Conservation (phyloP, 1,140 invertebrate genomes). For the Formica selysi region DNA sequence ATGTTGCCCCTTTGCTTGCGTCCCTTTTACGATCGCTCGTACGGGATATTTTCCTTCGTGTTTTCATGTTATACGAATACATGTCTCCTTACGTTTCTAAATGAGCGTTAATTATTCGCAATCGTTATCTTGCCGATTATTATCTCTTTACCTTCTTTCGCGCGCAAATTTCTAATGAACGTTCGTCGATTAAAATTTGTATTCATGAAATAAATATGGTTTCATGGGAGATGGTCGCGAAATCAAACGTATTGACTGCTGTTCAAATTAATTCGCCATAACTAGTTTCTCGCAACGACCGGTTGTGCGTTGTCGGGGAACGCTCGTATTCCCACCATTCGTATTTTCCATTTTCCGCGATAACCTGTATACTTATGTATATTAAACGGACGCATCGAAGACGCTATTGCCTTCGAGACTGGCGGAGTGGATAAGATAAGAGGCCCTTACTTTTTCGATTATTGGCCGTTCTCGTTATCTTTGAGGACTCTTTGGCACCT, state of each 20-base stretch:
- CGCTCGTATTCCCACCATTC: constrained; percentile 11
- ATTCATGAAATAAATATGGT: constrained; percentile 42
- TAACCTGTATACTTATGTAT: constrained; percentile 41
- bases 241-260: background rate
- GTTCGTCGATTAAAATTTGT: background rate
- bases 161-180: background rate
- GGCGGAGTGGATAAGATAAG: constrained; percentile 53
- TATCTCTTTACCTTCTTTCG: background rate
- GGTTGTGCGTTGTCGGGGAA: constrained; percentile 11
- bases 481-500: constrained; percentile 65
- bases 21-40: constrained; percentile 53
- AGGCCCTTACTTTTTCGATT: constrained; percentile 44
- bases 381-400: constrained; percentile 47
- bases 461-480: constrained; percentile 43
- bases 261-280: constrained; percentile 39
- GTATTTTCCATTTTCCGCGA: constrained; percentile 15
- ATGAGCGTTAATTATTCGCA: constrained; percentile 11
- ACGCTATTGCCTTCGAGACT: constrained; percentile 18
- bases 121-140: background rate
- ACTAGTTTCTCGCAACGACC: constrained; percentile 23
- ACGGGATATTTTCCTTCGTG: background rate
- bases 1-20: background rate
- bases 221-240: background rate
- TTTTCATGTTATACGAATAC: background rate
- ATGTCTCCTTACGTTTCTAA: background rate